Conservation (phyloP, 35 echinoderm and acorn worm genomes). For the Anneissia japonica region DNA sequence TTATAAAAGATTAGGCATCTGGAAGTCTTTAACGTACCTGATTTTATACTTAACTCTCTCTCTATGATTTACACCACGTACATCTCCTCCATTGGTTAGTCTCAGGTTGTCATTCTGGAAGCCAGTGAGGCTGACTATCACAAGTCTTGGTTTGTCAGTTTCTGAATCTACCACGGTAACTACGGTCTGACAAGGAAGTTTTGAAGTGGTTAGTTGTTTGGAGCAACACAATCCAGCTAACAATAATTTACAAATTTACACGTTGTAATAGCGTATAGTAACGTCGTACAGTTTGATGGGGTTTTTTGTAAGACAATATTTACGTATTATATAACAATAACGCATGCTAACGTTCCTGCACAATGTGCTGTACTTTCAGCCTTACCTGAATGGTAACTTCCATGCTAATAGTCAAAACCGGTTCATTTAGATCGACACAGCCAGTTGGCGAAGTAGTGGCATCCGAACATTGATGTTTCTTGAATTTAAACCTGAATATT, state of each 20-base stretch:
- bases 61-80: conserved; percentile 62
- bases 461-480: conserved; percentile 43
- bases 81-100: conserved; percentile 1
- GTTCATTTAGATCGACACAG: neutral
- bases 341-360: neutral
- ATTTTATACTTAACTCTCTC: conserved; percentile 56
- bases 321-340: neutral
- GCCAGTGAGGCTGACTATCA: conserved; percentile 44
- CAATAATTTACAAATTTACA: neutral
- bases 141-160: conserved; percentile 31
- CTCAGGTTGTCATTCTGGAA: conserved; percentile 52
- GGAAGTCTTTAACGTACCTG: conserved; percentile 26
- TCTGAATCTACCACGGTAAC: conserved; percentile 45
- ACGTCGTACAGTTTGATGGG: neutral
- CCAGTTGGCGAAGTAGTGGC: conserved; percentile 16
- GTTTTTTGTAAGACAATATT: neutral
- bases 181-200: conserved; percentile 39
- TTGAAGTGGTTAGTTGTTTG: neutral
- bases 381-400: conserved; percentile 74
- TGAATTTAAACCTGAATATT: conserved; percentile 52
- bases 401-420: conserved; percentile 48
- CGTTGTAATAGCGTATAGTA: neutral
- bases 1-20: neutral
- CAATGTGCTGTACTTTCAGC: neutral
- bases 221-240: neutral